Evolutionary conservation across 2,888 invertebrate species (phyloP).

Genomic region (Rhogogaster chlorosoma): DNA sequence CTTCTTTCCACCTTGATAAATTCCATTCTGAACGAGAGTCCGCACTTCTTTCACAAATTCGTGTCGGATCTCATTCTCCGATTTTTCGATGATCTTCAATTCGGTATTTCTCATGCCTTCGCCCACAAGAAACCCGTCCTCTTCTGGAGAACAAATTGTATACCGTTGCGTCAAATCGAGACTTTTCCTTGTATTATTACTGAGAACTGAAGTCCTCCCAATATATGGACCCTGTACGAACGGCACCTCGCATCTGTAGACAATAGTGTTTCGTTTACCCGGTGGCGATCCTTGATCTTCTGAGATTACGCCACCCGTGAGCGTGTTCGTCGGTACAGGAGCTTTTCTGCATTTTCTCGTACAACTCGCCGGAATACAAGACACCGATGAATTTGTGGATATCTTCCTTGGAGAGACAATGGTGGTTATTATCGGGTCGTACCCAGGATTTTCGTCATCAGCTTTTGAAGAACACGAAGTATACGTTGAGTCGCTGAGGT

Average conservation of each 20-base stretch:
- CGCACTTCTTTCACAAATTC: neutral
- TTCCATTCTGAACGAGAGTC: neutral
- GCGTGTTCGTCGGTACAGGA: neutral
- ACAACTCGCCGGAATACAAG: neutral
- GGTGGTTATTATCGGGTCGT: slow-evolving; percentile 17
- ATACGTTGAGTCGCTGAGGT: neutral
- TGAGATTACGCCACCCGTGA: neutral
- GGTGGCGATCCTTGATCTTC: neutral
- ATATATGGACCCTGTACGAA: neutral
- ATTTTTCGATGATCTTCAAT: neutral
- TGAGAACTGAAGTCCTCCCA: neutral
- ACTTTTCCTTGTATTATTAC: slow-evolving; percentile 14
- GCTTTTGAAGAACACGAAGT: neutral
- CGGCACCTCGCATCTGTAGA: neutral
- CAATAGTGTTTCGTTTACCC: neutral
- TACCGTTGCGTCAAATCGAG: neutral
- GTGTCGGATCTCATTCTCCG: neutral
- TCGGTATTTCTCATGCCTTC: neutral
- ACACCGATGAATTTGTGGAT: slow-evolving; percentile 14
- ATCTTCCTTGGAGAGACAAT: slow-evolving; percentile 31
- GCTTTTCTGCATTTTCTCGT: neutral
- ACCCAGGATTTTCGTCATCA: neutral
- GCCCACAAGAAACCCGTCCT: neutral
- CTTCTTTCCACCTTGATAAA: neutral
- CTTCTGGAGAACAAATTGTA: neutral